Evolutionary conservation across 1,140 invertebrate species (phyloP).

Genomic region (Phortica variegata): DNA sequence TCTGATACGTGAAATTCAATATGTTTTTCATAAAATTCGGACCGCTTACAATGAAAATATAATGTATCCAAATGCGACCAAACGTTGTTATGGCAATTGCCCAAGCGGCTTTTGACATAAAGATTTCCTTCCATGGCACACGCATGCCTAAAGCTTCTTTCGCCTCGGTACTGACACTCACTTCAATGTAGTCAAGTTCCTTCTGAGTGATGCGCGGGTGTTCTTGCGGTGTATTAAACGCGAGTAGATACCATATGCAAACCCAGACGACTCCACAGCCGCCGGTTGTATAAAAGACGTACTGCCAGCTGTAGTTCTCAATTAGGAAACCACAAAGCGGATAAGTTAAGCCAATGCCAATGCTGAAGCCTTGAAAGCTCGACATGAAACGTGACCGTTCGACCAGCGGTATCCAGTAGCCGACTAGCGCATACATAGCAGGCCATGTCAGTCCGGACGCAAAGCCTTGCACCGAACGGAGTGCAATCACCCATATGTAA

Average conservation of each 20-base stretch:
- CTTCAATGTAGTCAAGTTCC: conserved; percentile 72
- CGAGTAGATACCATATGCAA: conserved; percentile 72
- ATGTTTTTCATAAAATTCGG: conserved; percentile 74
- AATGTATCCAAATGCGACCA: conserved; percentile 73
- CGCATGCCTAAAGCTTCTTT: conserved; percentile 44
- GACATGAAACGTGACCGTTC: conserved; percentile 78
- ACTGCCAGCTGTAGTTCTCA: conserved; percentile 66
- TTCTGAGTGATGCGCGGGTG: conserved; percentile 73
- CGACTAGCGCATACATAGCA: conserved; percentile 80
- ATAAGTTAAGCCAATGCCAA: conserved; percentile 73
- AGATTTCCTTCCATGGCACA: conserved; percentile 75
- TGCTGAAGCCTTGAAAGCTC: conserved; percentile 75
- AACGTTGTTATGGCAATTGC: conserved; percentile 75
- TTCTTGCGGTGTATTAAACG: conserved; percentile 71
- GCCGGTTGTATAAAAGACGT: conserved; percentile 72
- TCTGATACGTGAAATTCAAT: conserved; percentile 68
- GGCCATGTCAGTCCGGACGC: conserved; percentile 83
- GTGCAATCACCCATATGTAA: conserved; percentile 63
- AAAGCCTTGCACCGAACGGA: conserved; percentile 68
- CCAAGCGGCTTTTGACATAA: conserved; percentile 78
- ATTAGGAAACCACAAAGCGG: conserved; percentile 71
- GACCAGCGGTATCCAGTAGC: conserved; percentile 79
- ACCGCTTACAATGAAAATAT: conserved; percentile 69
- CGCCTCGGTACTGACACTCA: conserved; percentile 61
- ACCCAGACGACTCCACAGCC: conserved; percentile 67